These are phyloP conservation scores for Octonoba sinensis DNA, from an alignment of 2,888 invertebrate genomes.

Conservation along the genomic window DNA sequence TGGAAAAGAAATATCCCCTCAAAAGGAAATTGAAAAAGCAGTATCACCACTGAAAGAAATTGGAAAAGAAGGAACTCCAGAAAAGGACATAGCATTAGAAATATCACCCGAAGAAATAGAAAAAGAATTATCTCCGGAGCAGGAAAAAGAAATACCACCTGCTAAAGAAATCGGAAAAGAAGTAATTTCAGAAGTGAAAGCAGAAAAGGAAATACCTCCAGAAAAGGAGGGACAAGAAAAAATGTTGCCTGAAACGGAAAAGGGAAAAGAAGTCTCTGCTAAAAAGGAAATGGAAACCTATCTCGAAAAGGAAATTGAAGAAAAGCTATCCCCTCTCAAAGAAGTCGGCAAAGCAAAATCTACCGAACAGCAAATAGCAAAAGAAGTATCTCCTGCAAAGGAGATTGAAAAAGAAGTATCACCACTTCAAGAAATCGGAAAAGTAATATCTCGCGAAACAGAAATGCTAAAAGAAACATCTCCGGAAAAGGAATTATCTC, in stretches of 20 bases:
- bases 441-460: neutral
- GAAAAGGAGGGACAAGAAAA: slow-evolving; percentile 8
- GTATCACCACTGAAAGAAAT: neutral
- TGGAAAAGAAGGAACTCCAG: neutral
- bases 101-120: too few relatives aligned
- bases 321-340: neutral
- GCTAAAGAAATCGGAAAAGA: neutral
- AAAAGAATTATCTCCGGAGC: too few relatives aligned
- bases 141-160: neutral
- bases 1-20: neutral
- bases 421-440: neutral
- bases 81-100: slow-evolving; percentile 12
- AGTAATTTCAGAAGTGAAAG: neutral
- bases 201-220: neutral
- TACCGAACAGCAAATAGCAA: neutral
- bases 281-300: slow-evolving; percentile 3
- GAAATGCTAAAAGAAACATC: neutral
- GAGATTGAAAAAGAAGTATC: neutral
- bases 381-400: neutral
- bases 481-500: too few relatives aligned
- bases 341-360: neutral
- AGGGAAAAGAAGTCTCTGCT: neutral
- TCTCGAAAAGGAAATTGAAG: neutral
- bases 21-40: neutral
- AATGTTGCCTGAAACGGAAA: neutral